Conservation (phyloP, 2,113 vertebrate genomes). For the Stomatorhinus ivindoensis region DNA sequence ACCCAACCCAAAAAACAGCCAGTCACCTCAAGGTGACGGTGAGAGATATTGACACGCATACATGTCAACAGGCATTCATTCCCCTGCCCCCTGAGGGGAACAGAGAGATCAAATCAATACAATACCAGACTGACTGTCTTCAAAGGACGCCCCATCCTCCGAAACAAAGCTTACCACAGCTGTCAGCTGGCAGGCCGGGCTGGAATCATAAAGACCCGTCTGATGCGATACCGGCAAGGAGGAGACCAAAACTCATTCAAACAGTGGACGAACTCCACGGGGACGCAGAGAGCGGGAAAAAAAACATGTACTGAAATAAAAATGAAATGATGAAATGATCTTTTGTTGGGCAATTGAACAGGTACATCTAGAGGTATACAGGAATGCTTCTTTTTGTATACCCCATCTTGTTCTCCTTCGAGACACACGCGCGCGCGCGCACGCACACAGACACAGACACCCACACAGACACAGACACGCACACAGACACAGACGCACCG, state of each 20-base stretch:
- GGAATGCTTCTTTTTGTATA: not conserved
- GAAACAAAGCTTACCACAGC: not conserved
- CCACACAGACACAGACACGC: too few relatives aligned
- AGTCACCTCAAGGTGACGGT: not conserved
- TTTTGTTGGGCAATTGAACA: not conserved
- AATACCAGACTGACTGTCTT: not conserved
- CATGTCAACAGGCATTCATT: not conserved
- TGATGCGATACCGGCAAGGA: not conserved
- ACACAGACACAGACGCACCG: not conserved
- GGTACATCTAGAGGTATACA: not conserved
- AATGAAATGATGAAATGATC: not conserved
- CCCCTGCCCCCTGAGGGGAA: not conserved
- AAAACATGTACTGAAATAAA: not conserved
- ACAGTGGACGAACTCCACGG: not conserved
- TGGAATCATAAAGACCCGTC: not conserved
- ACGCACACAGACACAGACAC: too few relatives aligned
- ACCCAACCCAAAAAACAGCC: not conserved
- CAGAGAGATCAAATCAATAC: not conserved
- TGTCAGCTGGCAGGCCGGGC: not conserved
- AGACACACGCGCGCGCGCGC: not conserved
- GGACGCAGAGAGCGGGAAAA: not conserved
- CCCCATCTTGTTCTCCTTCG: not conserved
- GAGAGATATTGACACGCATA: not conserved
- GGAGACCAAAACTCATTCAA: not conserved
- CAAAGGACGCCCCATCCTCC: not conserved